phyloP scores from a whole-genome alignment of 2,113 vertebrate genomes.

The Salvelinus namaycush region DNA sequence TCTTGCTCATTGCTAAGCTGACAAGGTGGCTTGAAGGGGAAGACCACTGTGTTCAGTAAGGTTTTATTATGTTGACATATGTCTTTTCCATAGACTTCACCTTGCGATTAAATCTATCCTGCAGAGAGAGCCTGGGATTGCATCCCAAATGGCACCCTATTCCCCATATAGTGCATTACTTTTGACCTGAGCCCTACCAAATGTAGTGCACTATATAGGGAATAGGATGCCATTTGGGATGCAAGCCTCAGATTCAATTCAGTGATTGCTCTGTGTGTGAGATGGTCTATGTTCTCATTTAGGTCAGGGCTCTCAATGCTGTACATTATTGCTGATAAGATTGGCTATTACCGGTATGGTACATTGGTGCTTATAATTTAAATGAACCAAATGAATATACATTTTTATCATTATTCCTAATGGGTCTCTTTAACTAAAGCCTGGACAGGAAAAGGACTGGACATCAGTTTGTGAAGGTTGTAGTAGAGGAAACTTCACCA shows the following conservation, averaged over 20 bases:
- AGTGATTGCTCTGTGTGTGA: slow-evolving; percentile 21
- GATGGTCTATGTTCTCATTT: slow-evolving; percentile 16
- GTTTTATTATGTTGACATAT: slow-evolving; percentile 28
- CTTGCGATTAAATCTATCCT: slow-evolving; percentile 11
- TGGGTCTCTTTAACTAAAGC: slow-evolving; percentile 29
- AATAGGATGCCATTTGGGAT: no score
- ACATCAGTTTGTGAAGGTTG: slow-evolving; percentile 20
- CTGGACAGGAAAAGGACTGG: neutral
- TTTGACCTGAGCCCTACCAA: no score
- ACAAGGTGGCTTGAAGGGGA: neutral
- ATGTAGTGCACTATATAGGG: no score
- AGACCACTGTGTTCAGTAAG: no score
- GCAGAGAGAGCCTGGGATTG: no score
- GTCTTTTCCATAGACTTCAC: slow-evolving; percentile 24
- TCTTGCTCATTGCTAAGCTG: slow-evolving; percentile 7
- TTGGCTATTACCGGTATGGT: slow-evolving; percentile 52
- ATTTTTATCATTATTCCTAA: slow-evolving; percentile 62
- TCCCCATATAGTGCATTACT: no score
- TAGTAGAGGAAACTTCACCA: slow-evolving; percentile 25
- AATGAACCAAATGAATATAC: slow-evolving; percentile 45
- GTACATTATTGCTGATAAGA: slow-evolving; percentile 73
- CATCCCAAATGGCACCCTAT: no score
- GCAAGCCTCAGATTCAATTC: neutral
- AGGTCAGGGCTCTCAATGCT: slow-evolving; percentile 40
- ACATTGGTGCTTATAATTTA: slow-evolving; percentile 23